phyloP scores from a whole-genome alignment of 2,888 invertebrate genomes.

The Cataglyphis altisquamis region DNA sequence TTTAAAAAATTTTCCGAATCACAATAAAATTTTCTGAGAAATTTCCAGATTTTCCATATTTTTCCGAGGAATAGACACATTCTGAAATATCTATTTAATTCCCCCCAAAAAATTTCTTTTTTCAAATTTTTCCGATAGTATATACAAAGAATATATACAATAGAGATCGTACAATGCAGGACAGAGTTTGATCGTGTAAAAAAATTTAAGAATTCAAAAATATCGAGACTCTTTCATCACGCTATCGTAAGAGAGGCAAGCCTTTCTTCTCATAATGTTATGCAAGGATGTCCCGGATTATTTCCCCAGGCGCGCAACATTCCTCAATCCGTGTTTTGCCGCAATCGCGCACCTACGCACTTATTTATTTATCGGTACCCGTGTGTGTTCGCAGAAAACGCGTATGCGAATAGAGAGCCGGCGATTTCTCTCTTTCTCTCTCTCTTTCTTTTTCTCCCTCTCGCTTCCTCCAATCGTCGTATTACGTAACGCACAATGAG shows the following conservation, averaged over 20 bases:
- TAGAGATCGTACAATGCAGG: not conserved
- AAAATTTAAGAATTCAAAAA: not conserved
- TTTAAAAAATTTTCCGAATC: too few species aligned
- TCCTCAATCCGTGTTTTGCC: conserved; percentile 27
- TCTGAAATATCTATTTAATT: too few species aligned
- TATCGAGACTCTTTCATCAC: not conserved
- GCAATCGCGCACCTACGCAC: conserved; percentile 30
- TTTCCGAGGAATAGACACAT: too few species aligned
- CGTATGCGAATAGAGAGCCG: not conserved
- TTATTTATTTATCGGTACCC: conserved; percentile 34
- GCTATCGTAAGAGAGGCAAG: not conserved
- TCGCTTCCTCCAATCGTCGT: not conserved
- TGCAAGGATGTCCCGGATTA: conserved; percentile 51
- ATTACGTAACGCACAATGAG: conserved; percentile 54
- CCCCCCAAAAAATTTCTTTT: not conserved
- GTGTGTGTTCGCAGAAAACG: not conserved
- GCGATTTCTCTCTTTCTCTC: not conserved
- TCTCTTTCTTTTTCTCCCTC: not conserved
- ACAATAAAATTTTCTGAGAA: too few species aligned
- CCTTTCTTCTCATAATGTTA: not conserved
- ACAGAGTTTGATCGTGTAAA: not conserved
- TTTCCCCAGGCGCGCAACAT: conserved; percentile 36
- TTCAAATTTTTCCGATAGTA: not conserved
- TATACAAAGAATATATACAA: not conserved
- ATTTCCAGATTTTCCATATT: too few species aligned